phyloP scores from a whole-genome alignment of 2,888 invertebrate genomes.

The Heteropelma amictum region DNA sequence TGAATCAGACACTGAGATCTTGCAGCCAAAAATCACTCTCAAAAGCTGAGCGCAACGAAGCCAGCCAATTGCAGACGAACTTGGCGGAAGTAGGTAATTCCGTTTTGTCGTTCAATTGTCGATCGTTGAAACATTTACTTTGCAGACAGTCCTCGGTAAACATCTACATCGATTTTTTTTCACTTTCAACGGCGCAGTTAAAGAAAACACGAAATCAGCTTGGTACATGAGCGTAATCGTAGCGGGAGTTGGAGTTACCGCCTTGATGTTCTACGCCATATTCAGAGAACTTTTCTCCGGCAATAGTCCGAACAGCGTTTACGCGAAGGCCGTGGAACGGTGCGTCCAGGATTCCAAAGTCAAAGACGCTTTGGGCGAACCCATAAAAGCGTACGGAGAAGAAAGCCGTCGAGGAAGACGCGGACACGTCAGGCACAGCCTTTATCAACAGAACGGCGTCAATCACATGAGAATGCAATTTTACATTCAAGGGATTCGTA shows the following conservation, averaged over 20 bases:
- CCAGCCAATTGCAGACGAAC: constrained; percentile 66
- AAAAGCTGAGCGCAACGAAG: constrained; percentile 58
- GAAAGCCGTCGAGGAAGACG: constrained; percentile 90
- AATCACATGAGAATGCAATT: constrained; percentile 93
- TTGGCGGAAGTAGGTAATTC: constrained; percentile 74
- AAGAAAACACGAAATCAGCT: constrained; percentile 93
- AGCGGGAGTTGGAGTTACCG: constrained; percentile 89
- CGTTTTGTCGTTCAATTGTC: constrained; percentile 24
- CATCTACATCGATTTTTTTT: too few relatives aligned
- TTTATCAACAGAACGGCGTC: constrained; percentile 86
- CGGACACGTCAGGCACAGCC: constrained; percentile 89
- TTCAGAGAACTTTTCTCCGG: constrained; percentile 93
- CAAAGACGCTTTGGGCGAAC: constrained; percentile 91
- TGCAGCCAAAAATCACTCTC: constrained; percentile 63
- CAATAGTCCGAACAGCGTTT: constrained; percentile 91
- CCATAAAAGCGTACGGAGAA: constrained; percentile 94
- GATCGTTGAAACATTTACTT: background rate
- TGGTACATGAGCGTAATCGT: constrained; percentile 91
- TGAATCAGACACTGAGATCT: too few relatives aligned
- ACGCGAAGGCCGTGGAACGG: constrained; percentile 86
- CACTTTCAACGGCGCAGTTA: too few relatives aligned
- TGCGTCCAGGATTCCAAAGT: constrained; percentile 88
- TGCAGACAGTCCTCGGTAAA: background rate
- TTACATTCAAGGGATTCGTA: constrained; percentile 90
- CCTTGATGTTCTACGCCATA: constrained; percentile 89